Evolutionary conservation across 64 coral and sea anemone species (phyloP).

Genomic region (Anthopleura sola): DNA sequence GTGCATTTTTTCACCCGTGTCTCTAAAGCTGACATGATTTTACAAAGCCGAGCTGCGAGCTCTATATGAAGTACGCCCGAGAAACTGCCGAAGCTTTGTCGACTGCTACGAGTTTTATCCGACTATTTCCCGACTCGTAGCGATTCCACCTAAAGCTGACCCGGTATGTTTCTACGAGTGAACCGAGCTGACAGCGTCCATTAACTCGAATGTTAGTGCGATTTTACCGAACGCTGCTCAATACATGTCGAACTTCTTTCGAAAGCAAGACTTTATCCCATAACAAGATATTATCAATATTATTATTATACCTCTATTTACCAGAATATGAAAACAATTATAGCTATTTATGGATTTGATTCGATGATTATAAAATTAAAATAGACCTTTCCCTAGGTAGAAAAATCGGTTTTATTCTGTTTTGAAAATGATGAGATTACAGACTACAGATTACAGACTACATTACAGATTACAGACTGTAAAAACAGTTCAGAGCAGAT

Average conservation of each 20-base stretch:
- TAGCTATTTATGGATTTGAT: not conserved
- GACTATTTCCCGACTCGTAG: not conserved
- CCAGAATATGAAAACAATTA: not conserved
- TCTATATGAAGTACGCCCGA: conserved; percentile 8
- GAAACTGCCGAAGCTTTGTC: not conserved
- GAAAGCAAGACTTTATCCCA: not conserved
- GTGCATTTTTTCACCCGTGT: no score
- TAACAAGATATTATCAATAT: not conserved
- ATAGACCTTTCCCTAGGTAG: not conserved
- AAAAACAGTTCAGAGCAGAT: not conserved
- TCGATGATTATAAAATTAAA: not conserved
- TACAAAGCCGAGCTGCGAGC: no score
- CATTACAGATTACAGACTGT: no score
- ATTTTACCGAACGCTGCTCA: not conserved
- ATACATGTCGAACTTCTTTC: no score
- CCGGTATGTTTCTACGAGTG: no score
- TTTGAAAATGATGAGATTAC: not conserved
- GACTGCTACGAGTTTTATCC: not conserved
- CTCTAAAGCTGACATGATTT: no score
- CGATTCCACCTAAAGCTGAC: no score
- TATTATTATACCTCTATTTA: not conserved
- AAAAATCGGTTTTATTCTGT: not conserved
- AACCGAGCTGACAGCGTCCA: no score
- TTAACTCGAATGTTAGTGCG: not conserved
- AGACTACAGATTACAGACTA: no score